Conservation (phyloP, 2,797 vertebrate genomes). For the Hylomyscus alleni region DNA sequence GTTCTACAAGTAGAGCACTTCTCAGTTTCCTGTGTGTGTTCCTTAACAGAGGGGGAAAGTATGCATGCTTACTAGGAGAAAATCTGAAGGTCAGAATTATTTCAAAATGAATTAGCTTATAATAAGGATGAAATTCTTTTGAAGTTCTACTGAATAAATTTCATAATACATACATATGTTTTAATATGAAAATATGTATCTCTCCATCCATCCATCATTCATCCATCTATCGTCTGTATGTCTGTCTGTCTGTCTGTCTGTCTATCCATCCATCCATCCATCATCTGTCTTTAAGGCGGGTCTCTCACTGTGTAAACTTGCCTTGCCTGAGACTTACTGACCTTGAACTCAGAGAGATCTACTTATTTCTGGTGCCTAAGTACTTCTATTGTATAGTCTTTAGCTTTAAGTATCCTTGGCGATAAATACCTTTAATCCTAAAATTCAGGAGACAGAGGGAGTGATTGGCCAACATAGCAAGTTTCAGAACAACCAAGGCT, state of each 20-base stretch:
- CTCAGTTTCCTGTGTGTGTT: background rate
- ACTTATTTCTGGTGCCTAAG: background rate
- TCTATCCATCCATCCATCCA: too few species aligned
- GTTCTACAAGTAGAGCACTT: constrained; percentile 42
- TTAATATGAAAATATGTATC: constrained; percentile 23
- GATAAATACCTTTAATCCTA: background rate
- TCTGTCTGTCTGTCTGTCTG: too few species aligned
- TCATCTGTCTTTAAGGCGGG: background rate
- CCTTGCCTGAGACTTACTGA: background rate
- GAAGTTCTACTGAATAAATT: constrained; percentile 30
- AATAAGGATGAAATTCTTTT: constrained; percentile 47
- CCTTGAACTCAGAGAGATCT: background rate
- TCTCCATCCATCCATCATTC: background rate
- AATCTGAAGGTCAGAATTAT: background rate
- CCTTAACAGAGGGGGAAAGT: constrained; percentile 35
- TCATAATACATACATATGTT: background rate
- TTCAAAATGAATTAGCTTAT: background rate
- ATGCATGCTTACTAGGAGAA: background rate
- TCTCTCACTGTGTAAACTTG: background rate
- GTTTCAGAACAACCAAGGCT: background rate
- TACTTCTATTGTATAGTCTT: background rate
- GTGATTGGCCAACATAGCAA: background rate
- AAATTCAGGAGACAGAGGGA: too few species aligned
- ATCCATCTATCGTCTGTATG: background rate
- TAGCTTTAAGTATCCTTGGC: background rate